Evolutionary conservation across 2,888 invertebrate species (phyloP).

Genomic region (Chymomyza caudatula): DNA sequence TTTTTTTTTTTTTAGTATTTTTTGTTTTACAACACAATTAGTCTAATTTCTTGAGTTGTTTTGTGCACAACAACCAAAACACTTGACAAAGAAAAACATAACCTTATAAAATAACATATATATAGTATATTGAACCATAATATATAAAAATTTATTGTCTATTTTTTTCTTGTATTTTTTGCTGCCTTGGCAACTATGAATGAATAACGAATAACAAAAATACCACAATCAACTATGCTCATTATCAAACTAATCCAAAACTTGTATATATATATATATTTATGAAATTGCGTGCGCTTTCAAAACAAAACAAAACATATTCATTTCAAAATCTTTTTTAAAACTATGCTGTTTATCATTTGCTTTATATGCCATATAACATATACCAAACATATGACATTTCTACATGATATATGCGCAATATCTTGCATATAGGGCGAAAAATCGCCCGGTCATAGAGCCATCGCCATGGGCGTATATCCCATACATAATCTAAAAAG

Average conservation of each 20-base stretch:
- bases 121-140: slow-evolving; percentile 2
- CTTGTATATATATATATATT: slow-evolving; percentile 2
- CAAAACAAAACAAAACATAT: slow-evolving; percentile 56
- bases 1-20: slow-evolving; percentile 2
- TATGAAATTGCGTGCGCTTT: slow-evolving; percentile 59
- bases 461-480: slow-evolving; percentile 93
- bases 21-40: slow-evolving; percentile 14
- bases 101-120: slow-evolving; percentile 27
- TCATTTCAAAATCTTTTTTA: slow-evolving; percentile 34
- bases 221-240: slow-evolving; percentile 4
- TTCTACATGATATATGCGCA: slow-evolving; percentile 5
- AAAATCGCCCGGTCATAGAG: slow-evolving; percentile 94
- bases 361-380: slow-evolving; percentile 33
- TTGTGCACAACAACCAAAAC: slow-evolving; percentile 16
- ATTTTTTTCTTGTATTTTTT: slow-evolving; percentile 65
- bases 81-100: slow-evolving; percentile 19
- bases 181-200: slow-evolving; percentile 70
- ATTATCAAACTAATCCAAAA: slow-evolving; percentile 8
- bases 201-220: slow-evolving; percentile 35
- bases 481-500: slow-evolving; percentile 93
- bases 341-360: slow-evolving; percentile 25
- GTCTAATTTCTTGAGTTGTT: slow-evolving; percentile 22
- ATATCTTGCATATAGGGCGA: slow-evolving; percentile 82
- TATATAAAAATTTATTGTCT: slow-evolving; percentile 47
- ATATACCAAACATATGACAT: slow-evolving; percentile 29